Evolutionary conservation across 2,113 vertebrate species (phyloP), one percentile per base, ranked within the genome.

Genomic region (Lasiurus borealis): DNA sequence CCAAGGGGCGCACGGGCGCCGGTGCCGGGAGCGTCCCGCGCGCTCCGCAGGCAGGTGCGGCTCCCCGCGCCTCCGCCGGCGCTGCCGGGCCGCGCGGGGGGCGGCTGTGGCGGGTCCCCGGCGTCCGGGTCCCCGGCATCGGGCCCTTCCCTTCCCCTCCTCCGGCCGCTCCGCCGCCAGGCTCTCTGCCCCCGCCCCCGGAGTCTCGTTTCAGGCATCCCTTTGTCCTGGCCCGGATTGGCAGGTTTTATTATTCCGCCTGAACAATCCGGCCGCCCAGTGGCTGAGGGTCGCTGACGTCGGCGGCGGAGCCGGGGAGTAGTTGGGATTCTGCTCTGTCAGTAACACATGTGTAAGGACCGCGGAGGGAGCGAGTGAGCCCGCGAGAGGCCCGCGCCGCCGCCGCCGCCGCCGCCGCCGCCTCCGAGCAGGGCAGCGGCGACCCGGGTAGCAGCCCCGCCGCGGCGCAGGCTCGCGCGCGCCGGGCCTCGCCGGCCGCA

Each of bases 301-400:
- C 98, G 98, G 97, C 98, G 96, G 97, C 95, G 94, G 97, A 98
- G 98, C 98, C 97, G 98, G 98, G 98, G 96, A 98, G 98, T 98
- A 98, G 98, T 98, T 99, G 98, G 99, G 98, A 98, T 99, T 98
- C 91, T 98, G 98, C 98, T 98, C 99, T 99, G 99, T 99, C 99
- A 99, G 98, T 98, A 99, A 99, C 99, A 99, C 99, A 99, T 99
- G 99, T 98, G 98, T 92, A 83, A 75, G 94, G 78, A 72, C 91
- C 94, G 95, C 92, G 89, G 90, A 89, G 91, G 94, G 90, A 96
- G 96, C 88, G 97, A 91, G 96, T 94, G 94, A 95, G 95, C 93
- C 94, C 94, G 96, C 91, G 93, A 91, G 90, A 97, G 97, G 97
- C 97, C 97, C 75, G 93, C 93, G 94, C 97, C 88, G 92, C 95